Conservation (phyloP, 2,113 vertebrate genomes). For the Gadus macrocephalus region DNA sequence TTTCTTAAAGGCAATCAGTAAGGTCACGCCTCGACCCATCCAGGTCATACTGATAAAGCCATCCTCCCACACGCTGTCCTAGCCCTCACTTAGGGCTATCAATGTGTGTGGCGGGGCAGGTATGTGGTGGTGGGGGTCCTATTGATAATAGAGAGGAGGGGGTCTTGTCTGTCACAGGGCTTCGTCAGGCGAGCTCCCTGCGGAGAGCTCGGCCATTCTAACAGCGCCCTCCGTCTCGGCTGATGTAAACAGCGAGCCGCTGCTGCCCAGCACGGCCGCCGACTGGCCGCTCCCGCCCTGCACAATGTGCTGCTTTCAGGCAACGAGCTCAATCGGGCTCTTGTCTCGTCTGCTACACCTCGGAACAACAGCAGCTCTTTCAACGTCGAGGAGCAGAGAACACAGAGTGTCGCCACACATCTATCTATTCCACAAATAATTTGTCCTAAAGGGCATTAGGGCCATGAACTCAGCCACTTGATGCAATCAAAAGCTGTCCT, state of each 20-base stretch:
- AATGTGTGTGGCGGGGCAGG: background rate
- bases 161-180: constrained; percentile 41
- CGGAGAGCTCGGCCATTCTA: constrained; percentile 54
- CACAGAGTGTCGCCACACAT: constrained; percentile 14
- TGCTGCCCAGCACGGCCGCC: constrained; percentile 66
- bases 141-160: no score
- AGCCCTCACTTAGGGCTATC: background rate
- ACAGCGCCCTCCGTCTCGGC: constrained; percentile 49
- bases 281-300: constrained; percentile 55
- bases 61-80: no score
- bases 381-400: constrained; percentile 30
- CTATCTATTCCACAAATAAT: background rate
- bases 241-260: constrained; percentile 63
- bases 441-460: background rate
- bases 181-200: constrained; percentile 43
- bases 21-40: no score
- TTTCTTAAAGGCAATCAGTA: no score
- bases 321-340: constrained; percentile 52
- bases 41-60: background rate
- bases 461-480: no score
- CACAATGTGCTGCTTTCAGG: constrained; percentile 65
- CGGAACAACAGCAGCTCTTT: constrained; percentile 7
- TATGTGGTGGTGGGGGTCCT: no score
- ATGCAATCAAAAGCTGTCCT: no score
- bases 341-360: constrained; percentile 42